Conservation (phyloP, 1,140 invertebrate genomes). For the Potamilus streckersoni region DNA sequence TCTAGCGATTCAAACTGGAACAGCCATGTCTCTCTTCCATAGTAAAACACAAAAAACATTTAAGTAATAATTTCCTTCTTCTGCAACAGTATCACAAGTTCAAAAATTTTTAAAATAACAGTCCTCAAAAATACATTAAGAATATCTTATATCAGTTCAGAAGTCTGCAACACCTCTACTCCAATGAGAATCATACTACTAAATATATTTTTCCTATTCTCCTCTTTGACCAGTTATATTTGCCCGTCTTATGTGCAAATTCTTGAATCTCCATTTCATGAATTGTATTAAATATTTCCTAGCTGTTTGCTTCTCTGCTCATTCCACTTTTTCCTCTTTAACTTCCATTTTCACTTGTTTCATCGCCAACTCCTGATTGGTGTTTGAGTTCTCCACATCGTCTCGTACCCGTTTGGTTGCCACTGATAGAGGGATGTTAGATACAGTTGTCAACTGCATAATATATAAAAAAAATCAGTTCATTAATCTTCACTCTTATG, state of each 20-base stretch:
- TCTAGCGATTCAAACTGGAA: no score
- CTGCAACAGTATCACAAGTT: no score
- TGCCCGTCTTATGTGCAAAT: neutral
- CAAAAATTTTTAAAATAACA: no score
- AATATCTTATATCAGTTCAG: no score
- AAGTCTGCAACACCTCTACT: no score
- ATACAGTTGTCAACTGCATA: slow-evolving; percentile 38
- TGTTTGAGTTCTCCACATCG: slow-evolving; percentile 23
- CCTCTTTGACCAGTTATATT: no score
- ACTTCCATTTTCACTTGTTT: slow-evolving; percentile 44
- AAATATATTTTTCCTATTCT: no score
- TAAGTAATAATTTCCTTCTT: no score
- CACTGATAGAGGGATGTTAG: slow-evolving; percentile 35
- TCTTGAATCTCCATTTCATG: neutral
- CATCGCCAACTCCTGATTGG: slow-evolving; percentile 24
- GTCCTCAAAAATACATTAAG: no score
- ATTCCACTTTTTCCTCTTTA: slow-evolving; percentile 24
- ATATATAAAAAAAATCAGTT: neutral
- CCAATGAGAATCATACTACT: no score
- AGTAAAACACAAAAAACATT: no score
- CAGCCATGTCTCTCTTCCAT: no score
- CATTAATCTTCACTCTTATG: neutral
- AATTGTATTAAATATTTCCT: neutral
- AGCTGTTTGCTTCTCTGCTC: slow-evolving; percentile 1
- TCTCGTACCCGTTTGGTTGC: slow-evolving; percentile 41